These are phyloP conservation scores for Tapera naevia DNA, from an alignment of 2,797 vertebrate genomes.

Conservation along the genomic window DNA sequence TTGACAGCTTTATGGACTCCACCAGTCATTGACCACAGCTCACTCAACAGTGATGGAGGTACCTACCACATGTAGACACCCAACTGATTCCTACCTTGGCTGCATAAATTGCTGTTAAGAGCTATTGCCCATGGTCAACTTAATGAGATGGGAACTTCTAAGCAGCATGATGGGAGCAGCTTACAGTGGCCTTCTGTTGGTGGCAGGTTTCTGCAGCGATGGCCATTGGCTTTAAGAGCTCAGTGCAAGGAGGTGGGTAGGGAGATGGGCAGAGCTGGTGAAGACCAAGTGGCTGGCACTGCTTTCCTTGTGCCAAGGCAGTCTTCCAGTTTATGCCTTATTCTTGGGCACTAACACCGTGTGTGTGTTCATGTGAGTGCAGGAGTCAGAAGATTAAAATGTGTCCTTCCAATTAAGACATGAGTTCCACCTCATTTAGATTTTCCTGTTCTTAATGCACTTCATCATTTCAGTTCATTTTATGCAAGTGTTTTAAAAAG, in stretches of 20 bases:
- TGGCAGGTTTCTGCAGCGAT: not conserved
- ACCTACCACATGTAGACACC: not conserved
- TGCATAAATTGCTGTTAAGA: not conserved
- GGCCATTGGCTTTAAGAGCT: not conserved
- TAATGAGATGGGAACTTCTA: not conserved
- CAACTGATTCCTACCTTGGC: not conserved
- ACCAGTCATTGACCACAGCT: not conserved
- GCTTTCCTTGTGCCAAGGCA: not conserved
- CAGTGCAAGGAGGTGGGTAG: not conserved
- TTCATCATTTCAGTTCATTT: conserved; percentile 35
- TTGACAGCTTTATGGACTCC: not conserved
- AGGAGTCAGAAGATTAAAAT: conserved; percentile 54
- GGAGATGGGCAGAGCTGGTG: accelerated
- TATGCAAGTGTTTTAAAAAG: conserved; percentile 52
- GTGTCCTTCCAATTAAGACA: conserved; percentile 56
- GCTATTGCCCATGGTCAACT: accelerated
- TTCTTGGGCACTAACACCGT: not conserved
- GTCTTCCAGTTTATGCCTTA: not conserved
- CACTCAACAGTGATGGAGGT: not conserved
- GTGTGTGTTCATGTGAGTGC: not conserved
- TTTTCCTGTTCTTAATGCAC: conserved; percentile 47
- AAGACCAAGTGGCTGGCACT: not conserved
- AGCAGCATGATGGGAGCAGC: not conserved
- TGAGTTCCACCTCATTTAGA: conserved; percentile 67
- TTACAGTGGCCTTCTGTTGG: accelerated